These are phyloP conservation scores for Ornithoptera priamus DNA, from an alignment of 2,888 invertebrate genomes.

Conservation along the genomic window DNA sequence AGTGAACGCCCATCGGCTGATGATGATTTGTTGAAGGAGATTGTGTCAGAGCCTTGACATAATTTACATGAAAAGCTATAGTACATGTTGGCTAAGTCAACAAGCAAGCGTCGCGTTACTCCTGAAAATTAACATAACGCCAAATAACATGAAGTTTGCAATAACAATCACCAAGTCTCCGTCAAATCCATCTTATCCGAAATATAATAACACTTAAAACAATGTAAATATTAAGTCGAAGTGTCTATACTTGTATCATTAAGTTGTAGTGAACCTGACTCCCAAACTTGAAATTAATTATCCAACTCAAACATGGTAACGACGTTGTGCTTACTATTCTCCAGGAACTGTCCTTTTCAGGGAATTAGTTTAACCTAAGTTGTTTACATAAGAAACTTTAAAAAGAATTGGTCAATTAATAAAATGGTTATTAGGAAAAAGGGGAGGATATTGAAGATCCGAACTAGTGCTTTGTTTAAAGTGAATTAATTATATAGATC, in stretches of 20 bases:
- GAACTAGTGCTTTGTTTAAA: too few species aligned
- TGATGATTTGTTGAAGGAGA: too few species aligned
- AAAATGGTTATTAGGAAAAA: too few species aligned
- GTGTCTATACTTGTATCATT: conserved; percentile 7
- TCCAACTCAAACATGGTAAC: background rate
- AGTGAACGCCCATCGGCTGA: too few species aligned
- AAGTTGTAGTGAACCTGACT: background rate
- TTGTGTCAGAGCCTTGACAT: too few species aligned
- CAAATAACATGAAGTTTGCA: conserved; percentile 5
- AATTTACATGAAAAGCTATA: background rate
- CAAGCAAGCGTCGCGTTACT: background rate
- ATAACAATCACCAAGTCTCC: conserved; percentile 3
- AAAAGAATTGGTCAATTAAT: too few species aligned
- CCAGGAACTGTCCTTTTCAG: too few species aligned
- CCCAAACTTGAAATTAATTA: conserved; percentile 12
- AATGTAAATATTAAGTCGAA: conserved; percentile 22
- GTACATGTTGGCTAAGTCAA: background rate
- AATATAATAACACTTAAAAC: conserved; percentile 22
- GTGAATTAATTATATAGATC: too few species aligned
- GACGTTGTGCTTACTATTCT: conserved; percentile 1
- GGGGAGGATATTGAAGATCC: too few species aligned
- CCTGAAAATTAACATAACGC: conserved; percentile 10
- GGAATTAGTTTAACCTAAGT: too few species aligned
- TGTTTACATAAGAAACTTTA: too few species aligned
- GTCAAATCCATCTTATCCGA: conserved; percentile 8